Base-by-base conservation (phyloP, 1,140 invertebrate genomes). In the Drosophila trapezifrons region DNA sequence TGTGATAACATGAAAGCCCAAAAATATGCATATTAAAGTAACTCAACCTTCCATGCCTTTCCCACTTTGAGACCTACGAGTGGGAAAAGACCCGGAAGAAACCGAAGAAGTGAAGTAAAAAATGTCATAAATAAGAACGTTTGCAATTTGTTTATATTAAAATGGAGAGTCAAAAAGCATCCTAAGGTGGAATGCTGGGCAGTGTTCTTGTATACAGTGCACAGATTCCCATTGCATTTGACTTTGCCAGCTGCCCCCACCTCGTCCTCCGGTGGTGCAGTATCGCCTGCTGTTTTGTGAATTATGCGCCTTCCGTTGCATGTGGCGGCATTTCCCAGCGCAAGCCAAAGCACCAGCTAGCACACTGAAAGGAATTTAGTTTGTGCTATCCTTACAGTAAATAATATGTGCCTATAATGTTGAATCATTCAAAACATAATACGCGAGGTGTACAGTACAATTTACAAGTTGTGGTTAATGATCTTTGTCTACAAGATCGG, bases 101-200 rank as follows among this genome's bases (percentile, higher is more conserved):
- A 49, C 22, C 55, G 4, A 52, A 35, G 54, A 64, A 40, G 51
- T 29, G 12, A 22, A 25, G 62, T 54, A 43, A 74, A 78, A 80
- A 87, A 86, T 80, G 73, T 89, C 79, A 89, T 84, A 89, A 87
- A 89, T 87, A 87, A 75, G 73, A 84, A 55, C 52, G 66, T 58
- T 75, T 83, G 76, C 83, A 87, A 89, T 87, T 87, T 87, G 83
- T 87, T 89, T 87, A 89, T 87, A 87, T 87, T 87, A 87, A 86
- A 86, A 79, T 79, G 59, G 66, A 83, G 79, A 83, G 82, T 82
- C 84, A 83, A 76, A 85, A 82, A 64, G 76, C 71, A 62, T 76
- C 52, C 76, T 56, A 79, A 77, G 80, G 79, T 72, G 45, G 52
- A 46, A 73, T 62, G 71, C 17, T 35, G 63, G 17, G 20, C n/a